Conservation (phyloP, 2,888 invertebrate species). For the Rotaria sp. region DNA sequence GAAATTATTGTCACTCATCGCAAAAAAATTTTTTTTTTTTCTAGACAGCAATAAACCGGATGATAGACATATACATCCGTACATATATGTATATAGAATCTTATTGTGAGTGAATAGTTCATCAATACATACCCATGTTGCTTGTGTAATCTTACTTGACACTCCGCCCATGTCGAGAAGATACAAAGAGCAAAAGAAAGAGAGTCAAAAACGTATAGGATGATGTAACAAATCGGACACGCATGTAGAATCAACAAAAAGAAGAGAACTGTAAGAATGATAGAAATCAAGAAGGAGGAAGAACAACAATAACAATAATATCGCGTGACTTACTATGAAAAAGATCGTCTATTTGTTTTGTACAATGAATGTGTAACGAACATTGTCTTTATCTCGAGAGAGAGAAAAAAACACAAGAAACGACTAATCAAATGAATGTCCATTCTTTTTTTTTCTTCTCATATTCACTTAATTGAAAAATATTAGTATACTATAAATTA, state of each 20-base stretch:
- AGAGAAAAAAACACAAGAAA: neutral
- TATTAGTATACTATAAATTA: neutral
- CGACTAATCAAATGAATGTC: neutral
- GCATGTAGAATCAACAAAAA: neutral
- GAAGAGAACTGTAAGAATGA: neutral
- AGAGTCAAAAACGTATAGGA: neutral
- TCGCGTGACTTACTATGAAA: slow-evolving; percentile 5
- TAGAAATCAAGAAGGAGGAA: neutral
- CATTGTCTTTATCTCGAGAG: neutral
- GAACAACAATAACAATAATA: slow-evolving; percentile 1
- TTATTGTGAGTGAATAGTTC: neutral
- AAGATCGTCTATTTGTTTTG: slow-evolving; percentile 15
- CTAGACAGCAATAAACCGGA: neutral
- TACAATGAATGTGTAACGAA: neutral
- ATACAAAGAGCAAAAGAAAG: neutral
- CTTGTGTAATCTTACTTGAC: slow-evolving; percentile 24
- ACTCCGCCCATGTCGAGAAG: neutral
- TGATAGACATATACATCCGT: neutral
- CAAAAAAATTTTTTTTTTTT: neutral
- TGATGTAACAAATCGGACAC: neutral
- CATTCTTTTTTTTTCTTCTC: neutral
- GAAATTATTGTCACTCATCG: neutral
- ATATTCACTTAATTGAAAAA: slow-evolving; percentile 3
- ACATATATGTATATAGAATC: neutral
- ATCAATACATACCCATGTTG: neutral